A percentile compares a stretch with the other conserved stretches of the same genome.
phyloP scores from a whole-genome alignment of 2,797 vertebrate species.

The Chelidonichthys spinosus region DNA sequence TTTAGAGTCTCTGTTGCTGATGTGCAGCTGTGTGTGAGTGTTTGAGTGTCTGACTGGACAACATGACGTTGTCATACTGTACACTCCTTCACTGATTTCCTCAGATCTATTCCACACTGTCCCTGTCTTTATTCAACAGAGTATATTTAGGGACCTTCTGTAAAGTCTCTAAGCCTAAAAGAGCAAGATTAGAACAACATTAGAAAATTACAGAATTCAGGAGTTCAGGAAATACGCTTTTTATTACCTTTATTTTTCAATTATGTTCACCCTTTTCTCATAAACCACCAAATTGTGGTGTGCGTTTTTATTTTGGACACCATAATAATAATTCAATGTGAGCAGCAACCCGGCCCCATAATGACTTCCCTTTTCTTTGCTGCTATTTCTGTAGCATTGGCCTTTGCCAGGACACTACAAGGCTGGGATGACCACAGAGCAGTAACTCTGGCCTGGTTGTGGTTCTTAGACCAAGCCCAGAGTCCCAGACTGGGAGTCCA shows the following conservation, averaged over 20 bases:
- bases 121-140: slow-evolving; percentile 24
- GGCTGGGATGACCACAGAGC: slow-evolving; percentile 69
- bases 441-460: slow-evolving; percentile 75
- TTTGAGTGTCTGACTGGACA: slow-evolving; percentile 13
- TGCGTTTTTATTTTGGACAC: slow-evolving; percentile 74
- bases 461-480: slow-evolving; percentile 73
- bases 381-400: slow-evolving; percentile 80
- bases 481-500: slow-evolving; percentile 54
- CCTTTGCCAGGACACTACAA: slow-evolving; percentile 71
- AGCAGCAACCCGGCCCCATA: slow-evolving; percentile 67
- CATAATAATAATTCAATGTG: slow-evolving; percentile 73
- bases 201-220: slow-evolving; percentile 53
- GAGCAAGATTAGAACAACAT: slow-evolving; percentile 41
- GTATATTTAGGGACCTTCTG: slow-evolving; percentile 13
- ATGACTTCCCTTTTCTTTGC: slow-evolving; percentile 78
- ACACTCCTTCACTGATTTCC: slow-evolving; percentile 8
- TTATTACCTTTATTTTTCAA: slow-evolving; percentile 64
- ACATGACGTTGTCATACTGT: neutral
- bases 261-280: slow-evolving; percentile 50
- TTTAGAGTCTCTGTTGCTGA: slow-evolving; percentile 43
- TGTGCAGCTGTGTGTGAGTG: slow-evolving; percentile 21
- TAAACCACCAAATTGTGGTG: slow-evolving; percentile 53
- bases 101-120: neutral
- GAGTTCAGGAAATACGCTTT: slow-evolving; percentile 31
- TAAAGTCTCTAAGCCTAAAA: slow-evolving; percentile 38